Conservation (phyloP, 2,888 invertebrate species). For the Diarsia brunnea region DNA sequence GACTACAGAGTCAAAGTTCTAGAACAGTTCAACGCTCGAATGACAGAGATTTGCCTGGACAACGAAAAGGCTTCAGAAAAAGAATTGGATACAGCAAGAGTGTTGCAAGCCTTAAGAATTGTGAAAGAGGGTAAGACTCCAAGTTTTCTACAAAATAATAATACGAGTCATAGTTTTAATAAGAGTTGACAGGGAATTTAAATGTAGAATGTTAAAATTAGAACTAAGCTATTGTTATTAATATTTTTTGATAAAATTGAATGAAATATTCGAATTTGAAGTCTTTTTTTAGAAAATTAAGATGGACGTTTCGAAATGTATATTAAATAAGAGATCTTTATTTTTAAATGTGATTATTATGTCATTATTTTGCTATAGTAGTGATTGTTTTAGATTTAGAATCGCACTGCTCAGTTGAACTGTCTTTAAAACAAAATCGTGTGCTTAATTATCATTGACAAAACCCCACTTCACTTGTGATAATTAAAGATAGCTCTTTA, state of each 20-base stretch:
- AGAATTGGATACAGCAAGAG: slow-evolving; percentile 97
- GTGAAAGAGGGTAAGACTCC: slow-evolving; percentile 93
- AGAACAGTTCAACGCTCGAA: slow-evolving; percentile 96
- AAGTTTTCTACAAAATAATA: slow-evolving; percentile 88
- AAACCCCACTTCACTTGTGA: slow-evolving; percentile 31
- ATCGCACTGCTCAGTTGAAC: slow-evolving; percentile 42
- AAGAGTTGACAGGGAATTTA: slow-evolving; percentile 83
- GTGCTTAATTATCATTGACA: slow-evolving; percentile 12
- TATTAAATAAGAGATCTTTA: slow-evolving; percentile 46
- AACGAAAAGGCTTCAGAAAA: slow-evolving; percentile 96
- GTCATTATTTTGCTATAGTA: slow-evolving; percentile 30
- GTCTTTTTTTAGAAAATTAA: slow-evolving; percentile 19
- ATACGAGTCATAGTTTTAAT: slow-evolving; percentile 86
- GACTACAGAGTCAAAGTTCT: slow-evolving; percentile 98
- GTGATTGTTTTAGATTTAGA: slow-evolving; percentile 41
- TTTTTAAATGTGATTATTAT: slow-evolving; percentile 39
- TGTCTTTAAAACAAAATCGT: slow-evolving; percentile 15
- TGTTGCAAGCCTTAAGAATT: slow-evolving; percentile 96
- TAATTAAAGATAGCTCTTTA: slow-evolving; percentile 24
- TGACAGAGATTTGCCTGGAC: slow-evolving; percentile 96
- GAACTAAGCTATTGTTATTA: slow-evolving; percentile 15
- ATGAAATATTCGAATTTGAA: slow-evolving; percentile 6
- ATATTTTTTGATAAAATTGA: slow-evolving; percentile 27
- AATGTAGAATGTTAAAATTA: slow-evolving; percentile 36
- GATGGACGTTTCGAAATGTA: slow-evolving; percentile 23